phyloP scores from a whole-genome alignment of 2,113 vertebrate genomes.

The Corydoras maculifer region DNA sequence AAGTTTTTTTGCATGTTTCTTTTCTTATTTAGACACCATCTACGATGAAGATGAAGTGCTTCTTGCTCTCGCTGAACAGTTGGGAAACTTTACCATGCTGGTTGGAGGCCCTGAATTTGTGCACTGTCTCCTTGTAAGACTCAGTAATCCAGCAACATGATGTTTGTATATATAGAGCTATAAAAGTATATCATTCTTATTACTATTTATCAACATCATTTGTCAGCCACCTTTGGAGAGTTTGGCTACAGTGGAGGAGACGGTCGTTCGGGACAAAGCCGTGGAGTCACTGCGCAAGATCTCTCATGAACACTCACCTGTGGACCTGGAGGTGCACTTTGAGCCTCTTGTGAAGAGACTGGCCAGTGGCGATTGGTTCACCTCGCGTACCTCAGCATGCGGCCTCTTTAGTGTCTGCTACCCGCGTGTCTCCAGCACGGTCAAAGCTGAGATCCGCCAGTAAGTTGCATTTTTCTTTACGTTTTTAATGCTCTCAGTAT shows the following conservation, averaged over 20 bases:
- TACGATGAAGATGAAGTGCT: slow-evolving; percentile 90
- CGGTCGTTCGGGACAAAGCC: slow-evolving; percentile 82
- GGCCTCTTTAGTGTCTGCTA: slow-evolving; percentile 87
- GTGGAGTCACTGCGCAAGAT: slow-evolving; percentile 88
- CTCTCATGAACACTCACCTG: slow-evolving; percentile 81
- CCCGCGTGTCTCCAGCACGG: slow-evolving; percentile 77
- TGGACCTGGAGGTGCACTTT: slow-evolving; percentile 85
- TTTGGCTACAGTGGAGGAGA: slow-evolving; percentile 85
- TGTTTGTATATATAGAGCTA: too few species aligned
- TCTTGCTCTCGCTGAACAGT: slow-evolving; percentile 81
- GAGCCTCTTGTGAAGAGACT: slow-evolving; percentile 84
- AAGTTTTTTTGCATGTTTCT: neutral
- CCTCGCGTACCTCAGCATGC: slow-evolving; percentile 84
- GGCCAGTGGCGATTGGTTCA: slow-evolving; percentile 88
- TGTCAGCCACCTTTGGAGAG: slow-evolving; percentile 82
- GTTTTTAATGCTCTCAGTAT: too few species aligned
- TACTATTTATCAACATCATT: neutral
- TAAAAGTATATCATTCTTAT: neutral
- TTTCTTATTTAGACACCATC: slow-evolving; percentile 73
- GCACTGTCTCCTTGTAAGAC: slow-evolving; percentile 80
- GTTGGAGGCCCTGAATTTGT: slow-evolving; percentile 85
- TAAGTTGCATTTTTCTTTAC: slow-evolving; percentile 56
- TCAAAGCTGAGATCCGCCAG: slow-evolving; percentile 85
- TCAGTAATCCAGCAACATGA: neutral
- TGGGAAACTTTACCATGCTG: slow-evolving; percentile 85